phyloP scores from a whole-genome alignment of 2,113 vertebrate genomes.

The Eptesicus fuscus region DNA sequence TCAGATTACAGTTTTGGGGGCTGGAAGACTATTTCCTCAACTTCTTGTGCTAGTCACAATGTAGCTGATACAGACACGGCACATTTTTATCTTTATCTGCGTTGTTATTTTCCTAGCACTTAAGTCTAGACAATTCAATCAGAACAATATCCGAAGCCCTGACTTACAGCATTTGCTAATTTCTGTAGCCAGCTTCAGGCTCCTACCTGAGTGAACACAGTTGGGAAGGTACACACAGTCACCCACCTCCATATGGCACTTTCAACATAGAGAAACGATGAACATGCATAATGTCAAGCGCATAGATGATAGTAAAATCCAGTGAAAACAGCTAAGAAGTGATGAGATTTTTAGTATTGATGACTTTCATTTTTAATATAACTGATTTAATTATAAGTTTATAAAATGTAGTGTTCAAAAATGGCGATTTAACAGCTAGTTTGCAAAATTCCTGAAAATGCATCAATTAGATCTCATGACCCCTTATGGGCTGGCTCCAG shows the following conservation, averaged over 20 bases:
- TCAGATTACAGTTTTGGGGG: too few species aligned
- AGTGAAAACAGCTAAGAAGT: not conserved
- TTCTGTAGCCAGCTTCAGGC: too few species aligned
- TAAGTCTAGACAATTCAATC: not conserved
- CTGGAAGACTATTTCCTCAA: not conserved
- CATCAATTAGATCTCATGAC: rapidly evolving
- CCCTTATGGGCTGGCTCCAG: not conserved
- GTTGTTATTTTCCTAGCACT: not conserved
- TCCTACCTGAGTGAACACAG: too few species aligned
- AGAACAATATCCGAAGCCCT: not conserved
- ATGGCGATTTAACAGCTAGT: not conserved
- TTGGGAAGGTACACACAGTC: not conserved
- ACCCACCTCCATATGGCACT: too few species aligned
- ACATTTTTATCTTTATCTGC: too few species aligned
- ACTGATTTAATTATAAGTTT: not conserved
- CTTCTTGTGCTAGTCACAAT: not conserved
- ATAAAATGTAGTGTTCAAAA: not conserved
- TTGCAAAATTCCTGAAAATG: not conserved
- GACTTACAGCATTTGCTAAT: not conserved
- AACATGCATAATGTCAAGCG: too few species aligned
- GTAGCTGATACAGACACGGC: not conserved
- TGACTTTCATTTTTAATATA: not conserved
- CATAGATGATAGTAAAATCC: rapidly evolving
- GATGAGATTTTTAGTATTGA: not conserved
- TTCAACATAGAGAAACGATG: too few species aligned